Conservation (phyloP, 2,113 vertebrate genomes). For the Ranitomeya imitator region DNA sequence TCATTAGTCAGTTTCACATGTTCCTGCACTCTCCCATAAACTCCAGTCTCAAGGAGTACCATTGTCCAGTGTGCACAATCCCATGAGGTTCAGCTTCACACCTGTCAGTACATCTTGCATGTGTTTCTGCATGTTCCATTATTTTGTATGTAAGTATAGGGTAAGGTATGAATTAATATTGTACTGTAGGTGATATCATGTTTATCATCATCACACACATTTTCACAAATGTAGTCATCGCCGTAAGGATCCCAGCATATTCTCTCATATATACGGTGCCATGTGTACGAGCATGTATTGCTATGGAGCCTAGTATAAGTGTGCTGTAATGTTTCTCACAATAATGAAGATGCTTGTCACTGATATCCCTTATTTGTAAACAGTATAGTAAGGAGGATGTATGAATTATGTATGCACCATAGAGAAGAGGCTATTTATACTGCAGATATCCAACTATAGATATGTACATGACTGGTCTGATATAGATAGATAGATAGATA, state of each 20-base stretch:
- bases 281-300: not conserved
- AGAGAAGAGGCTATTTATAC: not conserved
- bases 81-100: not conserved
- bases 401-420: not conserved
- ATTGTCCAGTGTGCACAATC: not conserved
- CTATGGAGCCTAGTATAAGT: not conserved
- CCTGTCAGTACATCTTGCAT: not conserved
- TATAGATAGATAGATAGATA: too few species aligned
- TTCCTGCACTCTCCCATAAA: not conserved
- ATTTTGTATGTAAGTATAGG: not conserved
- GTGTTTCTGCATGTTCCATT: not conserved
- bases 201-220: not conserved
- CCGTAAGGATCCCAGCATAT: not conserved
- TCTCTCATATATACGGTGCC: not conserved
- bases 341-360: not conserved
- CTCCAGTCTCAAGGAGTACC: not conserved
- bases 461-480: too few species aligned
- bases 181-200: not conserved
- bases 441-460: not conserved
- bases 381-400: conserved; percentile 8
- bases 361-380: not conserved
- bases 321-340: not conserved
- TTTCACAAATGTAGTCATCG: not conserved
- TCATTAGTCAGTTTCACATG: not conserved
- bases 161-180: not conserved